Base-by-base conservation (phyloP, 1,140 invertebrate genomes). In the Globodera ellingtonae region DNA sequence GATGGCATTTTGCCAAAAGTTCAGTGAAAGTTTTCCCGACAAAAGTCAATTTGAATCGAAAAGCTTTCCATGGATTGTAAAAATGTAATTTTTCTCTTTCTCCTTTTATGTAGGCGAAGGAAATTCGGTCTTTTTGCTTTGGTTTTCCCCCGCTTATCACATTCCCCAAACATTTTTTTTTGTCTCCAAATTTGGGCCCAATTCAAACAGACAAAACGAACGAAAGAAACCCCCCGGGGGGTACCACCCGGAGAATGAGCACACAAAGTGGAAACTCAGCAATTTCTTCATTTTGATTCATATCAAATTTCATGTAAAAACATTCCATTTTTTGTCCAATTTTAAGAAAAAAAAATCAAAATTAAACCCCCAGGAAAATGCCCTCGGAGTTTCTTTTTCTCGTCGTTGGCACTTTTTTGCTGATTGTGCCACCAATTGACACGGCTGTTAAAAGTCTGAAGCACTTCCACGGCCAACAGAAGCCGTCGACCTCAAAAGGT, bases 161-260 rank as follows among this genome's bases (percentile, higher is more conserved):
- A 18, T 62, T 62, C 15, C 50, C 50, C 50, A 52, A 52, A 62
- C 35, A 35, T 35, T 35, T 35, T 59, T 59, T 62, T 62, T 62
- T 62, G 56, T 62, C 56, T 62, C 56, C 56, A 62, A 62, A 62
- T 62, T 62, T 62, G 56, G 35, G 56, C 18, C 56, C 56, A 62
- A 62, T 18, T 15, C 10, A 62, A 62, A 7, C 56, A 62, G 56
- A 62, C 56, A 62, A 62, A 62, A 6, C 18, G 15, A 62, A 6
- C 18, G 15, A 62, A 62, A 9, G 10, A 52, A 52, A 9, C 10
- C 50, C 50, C 50, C 35, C 0, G 35, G 50, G 50, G 18, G 56
- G 56, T 62, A 15, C 56, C 56, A 62, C 56, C 56, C 56, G 56
- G 56, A 62, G 56, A 62, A 62, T 18, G 56, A 62, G 56, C 56